Conservation (phyloP, 2,888 invertebrate genomes). For the Rutpela maculata region DNA sequence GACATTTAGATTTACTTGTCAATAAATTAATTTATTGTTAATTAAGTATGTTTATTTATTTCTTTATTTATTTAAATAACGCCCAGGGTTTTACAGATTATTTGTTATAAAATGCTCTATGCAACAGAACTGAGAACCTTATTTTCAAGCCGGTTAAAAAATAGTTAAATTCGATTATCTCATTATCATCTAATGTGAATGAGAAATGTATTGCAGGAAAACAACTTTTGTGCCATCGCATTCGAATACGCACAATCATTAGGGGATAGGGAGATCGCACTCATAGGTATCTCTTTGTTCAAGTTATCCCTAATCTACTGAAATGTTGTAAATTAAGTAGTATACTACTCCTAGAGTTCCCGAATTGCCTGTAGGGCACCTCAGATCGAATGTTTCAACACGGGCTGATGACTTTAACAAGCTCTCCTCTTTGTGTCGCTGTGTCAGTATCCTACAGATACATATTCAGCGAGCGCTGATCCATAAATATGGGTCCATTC, state of each 20-base stretch:
- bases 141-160: too few species aligned
- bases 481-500: neutral
- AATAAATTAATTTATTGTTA: too few species aligned
- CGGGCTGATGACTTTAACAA: neutral
- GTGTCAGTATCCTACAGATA: neutral
- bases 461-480: neutral
- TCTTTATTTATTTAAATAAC: too few species aligned
- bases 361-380: neutral
- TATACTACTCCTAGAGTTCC: neutral
- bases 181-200: too few species aligned
- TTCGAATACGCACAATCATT: neutral
- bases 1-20: too few species aligned
- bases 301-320: neutral
- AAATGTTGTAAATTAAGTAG: slow-evolving; percentile 12
- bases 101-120: too few species aligned
- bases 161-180: too few species aligned
- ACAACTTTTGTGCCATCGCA: neutral
- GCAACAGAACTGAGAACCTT: too few species aligned
- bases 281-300: neutral
- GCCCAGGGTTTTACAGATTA: too few species aligned
- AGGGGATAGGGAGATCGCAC: neutral
- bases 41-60: too few species aligned
- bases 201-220: too few species aligned
- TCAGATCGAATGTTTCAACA: neutral
- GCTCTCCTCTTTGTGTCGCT: neutral